Base-by-base conservation (phyloP, 1,140 invertebrate genomes). In the Calliopsis andreniformis region DNA sequence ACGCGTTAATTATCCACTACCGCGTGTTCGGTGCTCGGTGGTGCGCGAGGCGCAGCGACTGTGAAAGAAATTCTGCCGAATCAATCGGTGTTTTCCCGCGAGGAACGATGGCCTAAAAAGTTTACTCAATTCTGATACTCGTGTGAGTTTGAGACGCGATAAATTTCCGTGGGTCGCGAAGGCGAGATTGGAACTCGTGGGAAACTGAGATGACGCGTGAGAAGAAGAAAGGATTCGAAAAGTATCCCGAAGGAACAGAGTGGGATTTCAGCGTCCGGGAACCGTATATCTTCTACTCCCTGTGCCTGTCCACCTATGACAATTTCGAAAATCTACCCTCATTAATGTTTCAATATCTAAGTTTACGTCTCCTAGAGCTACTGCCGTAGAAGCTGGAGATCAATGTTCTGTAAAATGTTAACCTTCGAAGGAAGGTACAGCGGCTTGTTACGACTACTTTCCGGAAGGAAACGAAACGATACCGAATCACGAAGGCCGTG, bases 401-500 rank as follows among this genome's bases (percentile, higher is more conserved):
- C 28, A 2, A 7, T 39, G 1, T 2, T 59, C 39, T 20, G 18
- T 3, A 20, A 59, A 16, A 5, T 23, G 16, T 1, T 25, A 45
- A 20, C 16, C 4, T 12, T 3, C 3, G 16, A 0, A n/a, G n/a
- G 14, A 3, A 16, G 1, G 18, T 16, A 23, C 39, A 8, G n/a
- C 45, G 42, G 2, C 8, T 1, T 10, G 12, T 20, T 10, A 5
- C 8, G 6, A 1, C 4, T 12, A 3, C 12, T 8, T 0, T 28
- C 20, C 7, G 14, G 2, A 12, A 14, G 39, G 23, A 49, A 78
- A 82, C 78, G 28, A 47, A 84, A 69, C 49, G 68, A 84, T 76
- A 80, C 76, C 63, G 83, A 82, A 82, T 82, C 72, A 55, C 76
- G 64, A 83, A 23, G 35, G 56, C 39, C 43, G 64, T 23, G 49